Evolutionary conservation across 2,888 invertebrate genomes (phyloP).

Genomic region (Pinctada fucata): DNA sequence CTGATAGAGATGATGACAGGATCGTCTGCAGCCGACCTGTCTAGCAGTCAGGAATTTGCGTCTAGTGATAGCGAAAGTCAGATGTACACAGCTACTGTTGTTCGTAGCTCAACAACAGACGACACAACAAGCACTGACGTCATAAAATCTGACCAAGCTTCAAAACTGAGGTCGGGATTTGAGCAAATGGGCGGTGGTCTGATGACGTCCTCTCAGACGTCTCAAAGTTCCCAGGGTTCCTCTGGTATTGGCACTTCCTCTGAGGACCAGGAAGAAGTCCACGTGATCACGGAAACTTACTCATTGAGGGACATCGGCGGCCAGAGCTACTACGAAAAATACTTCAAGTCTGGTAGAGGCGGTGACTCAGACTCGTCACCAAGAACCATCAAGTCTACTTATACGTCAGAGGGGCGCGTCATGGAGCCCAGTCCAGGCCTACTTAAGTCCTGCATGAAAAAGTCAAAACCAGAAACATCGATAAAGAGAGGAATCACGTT

Average conservation of each 20-base stretch:
- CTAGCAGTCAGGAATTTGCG: background rate
- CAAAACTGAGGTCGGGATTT: background rate
- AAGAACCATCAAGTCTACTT: background rate
- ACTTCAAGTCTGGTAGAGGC: constrained; percentile 32
- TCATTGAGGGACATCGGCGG: constrained; percentile 32
- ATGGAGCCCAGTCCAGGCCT: constrained; percentile 29
- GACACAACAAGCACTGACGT: background rate
- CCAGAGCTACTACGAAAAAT: constrained; percentile 40
- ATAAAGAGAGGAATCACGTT: constrained; percentile 73
- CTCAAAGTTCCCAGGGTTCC: constrained; percentile 2
- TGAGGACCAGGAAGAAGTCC: constrained; percentile 22
- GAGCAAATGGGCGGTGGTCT: background rate
- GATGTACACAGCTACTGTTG: constrained; percentile 1
- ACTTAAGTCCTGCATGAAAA: constrained; percentile 72
- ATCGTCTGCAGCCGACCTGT: background rate
- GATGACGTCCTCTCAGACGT: background rate
- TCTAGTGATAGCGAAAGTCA: constrained; percentile 4
- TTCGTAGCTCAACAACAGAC: background rate
- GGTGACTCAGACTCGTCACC: constrained; percentile 28
- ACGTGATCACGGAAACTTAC: constrained; percentile 32
- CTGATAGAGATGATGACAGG: constrained; percentile 17
- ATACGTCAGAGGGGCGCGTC: background rate
- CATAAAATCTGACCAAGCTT: background rate
- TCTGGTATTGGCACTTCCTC: constrained; percentile 13
- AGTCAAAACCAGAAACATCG: constrained; percentile 53